Base-by-base conservation (phyloP, 2,888 invertebrate genomes). In the Idaea aversata region DNA sequence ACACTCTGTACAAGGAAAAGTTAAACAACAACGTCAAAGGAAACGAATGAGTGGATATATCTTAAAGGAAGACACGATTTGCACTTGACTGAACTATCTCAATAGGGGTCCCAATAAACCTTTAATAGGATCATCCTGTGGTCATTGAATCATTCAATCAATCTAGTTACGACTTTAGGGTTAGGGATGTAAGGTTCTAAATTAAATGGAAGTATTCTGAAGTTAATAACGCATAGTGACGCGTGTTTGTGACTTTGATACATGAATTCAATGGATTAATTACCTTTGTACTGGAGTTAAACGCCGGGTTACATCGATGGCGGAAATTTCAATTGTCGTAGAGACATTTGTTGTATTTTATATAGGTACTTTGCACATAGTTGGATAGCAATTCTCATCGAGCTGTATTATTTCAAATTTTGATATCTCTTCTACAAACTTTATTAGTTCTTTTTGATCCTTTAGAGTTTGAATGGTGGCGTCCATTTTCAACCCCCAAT, bases 81-180 rank as follows among this genome's bases (percentile, higher is more conserved):
- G 47, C 47, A 47, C 47, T 47, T 47, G 47, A 47, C 47, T 47
- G 10, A 47, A 47, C 47, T 47, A 47, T 47, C 47, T 47, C 47
- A 7, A 47, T 10, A 47, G 47, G 47, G 47, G 47, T 47, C 47
- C 47, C 47, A 47, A 47, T 47, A 47, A 47, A 47, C 47, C 47
- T 47, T 47, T 47, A 47, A 47, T 47, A 47, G 47, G 47, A 47
- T 47, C 47, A 47, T 47, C 47, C 47, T 47, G 47, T 47, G 47
- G 47, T 47, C 47, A 47, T 47, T 47, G 47, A 10, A 13, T 47
- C 7, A 6, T 47, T 13, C 47, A 47, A 25, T 47, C 47, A 47
- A 10, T 47, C 47, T 7, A 4, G 13, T 47, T 13, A 47, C 6
- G 7, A 47, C 47, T 47, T 47, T 47, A 47, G 13, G 47, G 13